Conservation (phyloP, 2,113 vertebrate species). For the Glaucomys volans region DNA sequence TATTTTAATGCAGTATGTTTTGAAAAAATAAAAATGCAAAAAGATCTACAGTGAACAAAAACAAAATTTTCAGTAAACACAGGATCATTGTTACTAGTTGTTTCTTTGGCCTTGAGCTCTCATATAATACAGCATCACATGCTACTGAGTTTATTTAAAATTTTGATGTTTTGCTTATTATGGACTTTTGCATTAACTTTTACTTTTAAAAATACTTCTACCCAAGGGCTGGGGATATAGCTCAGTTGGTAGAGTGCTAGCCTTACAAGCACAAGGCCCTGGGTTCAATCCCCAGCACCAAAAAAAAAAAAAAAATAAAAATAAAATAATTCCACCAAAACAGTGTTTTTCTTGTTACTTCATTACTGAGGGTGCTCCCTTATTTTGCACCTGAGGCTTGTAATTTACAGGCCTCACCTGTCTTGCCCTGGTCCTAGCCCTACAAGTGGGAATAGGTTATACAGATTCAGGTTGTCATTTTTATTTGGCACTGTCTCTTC, state of each 20-base stretch:
- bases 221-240: too few species aligned
- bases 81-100: background rate
- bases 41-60: background rate
- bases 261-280: too few species aligned
- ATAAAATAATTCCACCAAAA: too few species aligned
- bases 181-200: background rate
- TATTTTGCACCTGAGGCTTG: background rate
- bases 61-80: background rate
- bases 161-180: background rate
- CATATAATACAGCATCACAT: background rate
- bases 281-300: too few species aligned
- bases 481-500: background rate
- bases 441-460: background rate
- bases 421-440: background rate
- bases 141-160: background rate
- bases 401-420: accelerated
- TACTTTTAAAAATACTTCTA: background rate
- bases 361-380: background rate
- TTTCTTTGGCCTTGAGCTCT: background rate
- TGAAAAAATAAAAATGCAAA: background rate
- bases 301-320: too few species aligned
- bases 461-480: background rate
- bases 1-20: background rate
- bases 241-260: too few species aligned
- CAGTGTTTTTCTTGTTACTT: background rate